Base-by-base conservation (phyloP, 1,140 invertebrate species). In the Spodoptera frugiperda region DNA sequence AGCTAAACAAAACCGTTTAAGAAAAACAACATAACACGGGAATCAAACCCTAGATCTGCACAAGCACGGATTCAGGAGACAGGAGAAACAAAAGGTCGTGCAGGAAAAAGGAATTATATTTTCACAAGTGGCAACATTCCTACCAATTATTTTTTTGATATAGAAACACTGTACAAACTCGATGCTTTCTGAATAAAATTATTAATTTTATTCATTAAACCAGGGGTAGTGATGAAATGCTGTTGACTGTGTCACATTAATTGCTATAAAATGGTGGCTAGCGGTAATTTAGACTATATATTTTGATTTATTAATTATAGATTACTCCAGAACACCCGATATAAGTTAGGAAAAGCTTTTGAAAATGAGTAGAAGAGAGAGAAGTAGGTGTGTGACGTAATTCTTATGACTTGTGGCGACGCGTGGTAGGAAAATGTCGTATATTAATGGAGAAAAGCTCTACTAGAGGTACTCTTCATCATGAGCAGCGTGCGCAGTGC, bases 101-200 rank as follows among this genome's bases (percentile, higher is more conserved):
- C 84, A 79, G 84, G 79, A 81, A 49, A 57, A 46, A 25, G 15
- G 49, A 61, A 68, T 57, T 11, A 19, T 78, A 73, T 78, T 82
- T 76, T 77, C 12, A 54, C 65, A 81, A 78, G 70, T 89, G 92
- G 92, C 92, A 93, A 93, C 92, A 93, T 86, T 89, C 83, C 49
- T 79, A 88, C 82, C 78, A 86, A 88, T 63, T 33, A 14, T n/a
- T 25, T 51, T 12, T 63, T 44, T 15, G 11, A 2, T 25, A 53
- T 4, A 25, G 25, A 25, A 70, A 90, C 87, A 92, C 92, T 93
- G 92, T 93, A 93, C 92, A 93, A 51, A 88, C 92, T 93, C 92
- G 92, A 92, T 93, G 85, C 82, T 80, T n/a, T 76, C 77, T 51
- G 30, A 77, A 78, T 63, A 76, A 78, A 77, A 48, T 82, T 74